A percentile compares a stretch with the other conserved stretches of the same genome.
Evolutionary conservation across 2,113 vertebrate genomes (phyloP).

Genomic region (Hystrix brachyura): DNA sequence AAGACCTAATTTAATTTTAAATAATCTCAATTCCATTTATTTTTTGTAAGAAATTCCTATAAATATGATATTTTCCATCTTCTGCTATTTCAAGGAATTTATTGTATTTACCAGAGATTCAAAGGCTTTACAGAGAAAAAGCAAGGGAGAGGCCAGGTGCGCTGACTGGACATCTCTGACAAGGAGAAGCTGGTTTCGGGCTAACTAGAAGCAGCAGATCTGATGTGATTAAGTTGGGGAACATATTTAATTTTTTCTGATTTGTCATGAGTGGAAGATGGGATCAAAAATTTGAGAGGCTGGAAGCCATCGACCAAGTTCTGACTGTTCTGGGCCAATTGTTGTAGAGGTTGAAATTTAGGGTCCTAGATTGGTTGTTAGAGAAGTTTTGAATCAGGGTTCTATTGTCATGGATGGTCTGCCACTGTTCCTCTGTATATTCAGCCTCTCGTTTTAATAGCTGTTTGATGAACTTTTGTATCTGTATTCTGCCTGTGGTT

Average conservation of each 20-base stretch:
- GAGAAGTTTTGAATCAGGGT: neutral
- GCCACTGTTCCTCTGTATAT: neutral
- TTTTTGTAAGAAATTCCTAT: neutral
- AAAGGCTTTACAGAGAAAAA: neutral
- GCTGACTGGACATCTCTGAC: neutral
- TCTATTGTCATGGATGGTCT: fast-evolving
- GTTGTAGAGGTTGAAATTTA: neutral
- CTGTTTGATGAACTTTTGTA: neutral
- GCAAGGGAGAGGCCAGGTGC: neutral
- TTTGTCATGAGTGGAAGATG: neutral
- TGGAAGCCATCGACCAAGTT: neutral
- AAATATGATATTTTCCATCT: neutral
- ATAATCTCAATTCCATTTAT: neutral
- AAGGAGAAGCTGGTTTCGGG: neutral
- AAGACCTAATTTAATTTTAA: slow-evolving; percentile 1
- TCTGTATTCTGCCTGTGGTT: neutral
- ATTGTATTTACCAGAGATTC: neutral
- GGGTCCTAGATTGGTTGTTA: neutral
- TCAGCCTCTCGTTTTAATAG: neutral
- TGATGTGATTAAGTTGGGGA: neutral
- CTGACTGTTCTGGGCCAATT: neutral
- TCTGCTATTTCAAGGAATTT: neutral
- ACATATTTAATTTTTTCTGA: neutral
- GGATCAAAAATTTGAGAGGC: neutral
- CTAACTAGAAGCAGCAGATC: neutral